Percentiles rank a stretch among this genome's conserved stretches.
These are phyloP conservation scores for Ericerus pela DNA, from an alignment of 1,140 invertebrate genomes.

Conservation along the genomic window DNA sequence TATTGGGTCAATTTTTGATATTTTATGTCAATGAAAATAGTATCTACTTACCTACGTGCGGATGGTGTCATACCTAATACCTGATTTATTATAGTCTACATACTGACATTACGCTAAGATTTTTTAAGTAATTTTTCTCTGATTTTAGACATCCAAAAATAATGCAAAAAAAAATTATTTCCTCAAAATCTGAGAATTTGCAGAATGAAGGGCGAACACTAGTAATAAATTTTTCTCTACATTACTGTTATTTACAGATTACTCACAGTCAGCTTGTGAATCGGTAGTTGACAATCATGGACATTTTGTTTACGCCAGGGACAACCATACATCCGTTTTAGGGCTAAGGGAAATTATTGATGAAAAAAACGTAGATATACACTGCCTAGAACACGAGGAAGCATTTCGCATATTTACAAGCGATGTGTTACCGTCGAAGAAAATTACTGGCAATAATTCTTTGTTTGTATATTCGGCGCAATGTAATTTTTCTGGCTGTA, in stretches of 20 bases:
- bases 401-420: constrained; percentile 19
- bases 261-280: no score
- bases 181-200: background rate
- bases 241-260: no score
- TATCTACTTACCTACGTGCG: no score
- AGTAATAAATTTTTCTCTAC: background rate
- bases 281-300: constrained; percentile 31
- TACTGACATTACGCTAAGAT: background rate
- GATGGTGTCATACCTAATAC: no score
- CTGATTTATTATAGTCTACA: no score
- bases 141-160: background rate
- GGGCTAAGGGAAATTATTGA: constrained; percentile 60
- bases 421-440: background rate
- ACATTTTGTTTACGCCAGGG: constrained; percentile 63
- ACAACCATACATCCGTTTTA: constrained; percentile 90
- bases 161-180: background rate
- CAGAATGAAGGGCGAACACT: background rate
- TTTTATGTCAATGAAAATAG: no score
- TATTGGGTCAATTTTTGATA: no score
- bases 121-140: background rate
- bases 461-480: constrained; percentile 80
- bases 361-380: constrained; percentile 30
- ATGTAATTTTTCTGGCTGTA: constrained; percentile 86
- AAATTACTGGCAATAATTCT: constrained; percentile 34
- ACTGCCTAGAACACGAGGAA: constrained; percentile 31